These are phyloP conservation scores for Nesidiocoris tenuis DNA, from an alignment of 2,888 invertebrate species.

Conservation along the genomic window DNA sequence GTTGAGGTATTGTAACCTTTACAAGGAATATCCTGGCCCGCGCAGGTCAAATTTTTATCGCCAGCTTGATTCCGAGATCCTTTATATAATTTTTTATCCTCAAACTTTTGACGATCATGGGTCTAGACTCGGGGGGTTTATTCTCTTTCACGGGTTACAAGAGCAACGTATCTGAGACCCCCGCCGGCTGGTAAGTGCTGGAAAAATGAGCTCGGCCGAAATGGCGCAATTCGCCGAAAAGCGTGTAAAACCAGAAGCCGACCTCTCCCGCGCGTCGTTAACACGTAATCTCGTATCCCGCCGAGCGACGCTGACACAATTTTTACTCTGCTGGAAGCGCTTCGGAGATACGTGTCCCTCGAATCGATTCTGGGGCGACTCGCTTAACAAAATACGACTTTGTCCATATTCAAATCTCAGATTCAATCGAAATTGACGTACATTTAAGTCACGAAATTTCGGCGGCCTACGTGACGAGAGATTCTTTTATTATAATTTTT, in stretches of 20 bases:
- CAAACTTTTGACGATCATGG: neutral
- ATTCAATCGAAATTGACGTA: too few species aligned
- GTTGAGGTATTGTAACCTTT: too few species aligned
- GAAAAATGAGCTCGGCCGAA: neutral
- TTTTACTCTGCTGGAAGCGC: too few species aligned
- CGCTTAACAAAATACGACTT: too few species aligned
- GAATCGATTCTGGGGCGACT: too few species aligned
- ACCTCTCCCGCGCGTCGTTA: neutral
- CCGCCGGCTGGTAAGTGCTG: neutral
- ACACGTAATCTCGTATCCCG: neutral
- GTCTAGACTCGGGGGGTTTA: neutral
- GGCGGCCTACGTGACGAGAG: too few species aligned
- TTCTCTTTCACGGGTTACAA: neutral
- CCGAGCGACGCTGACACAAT: neutral
- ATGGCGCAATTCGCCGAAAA: neutral
- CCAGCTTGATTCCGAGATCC: neutral
- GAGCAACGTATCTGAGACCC: neutral
- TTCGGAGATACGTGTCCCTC: too few species aligned
- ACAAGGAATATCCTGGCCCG: too few species aligned
- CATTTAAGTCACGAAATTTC: too few species aligned
- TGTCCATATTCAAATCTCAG: too few species aligned
- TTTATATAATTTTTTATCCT: neutral
- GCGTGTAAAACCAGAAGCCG: neutral
- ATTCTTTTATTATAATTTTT: too few species aligned
- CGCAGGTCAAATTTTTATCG: too few species aligned